Evolutionary conservation across 2,888 invertebrate species (phyloP), one percentile per base, ranked within the genome.

Genomic region (Thymelicus lineola): DNA sequence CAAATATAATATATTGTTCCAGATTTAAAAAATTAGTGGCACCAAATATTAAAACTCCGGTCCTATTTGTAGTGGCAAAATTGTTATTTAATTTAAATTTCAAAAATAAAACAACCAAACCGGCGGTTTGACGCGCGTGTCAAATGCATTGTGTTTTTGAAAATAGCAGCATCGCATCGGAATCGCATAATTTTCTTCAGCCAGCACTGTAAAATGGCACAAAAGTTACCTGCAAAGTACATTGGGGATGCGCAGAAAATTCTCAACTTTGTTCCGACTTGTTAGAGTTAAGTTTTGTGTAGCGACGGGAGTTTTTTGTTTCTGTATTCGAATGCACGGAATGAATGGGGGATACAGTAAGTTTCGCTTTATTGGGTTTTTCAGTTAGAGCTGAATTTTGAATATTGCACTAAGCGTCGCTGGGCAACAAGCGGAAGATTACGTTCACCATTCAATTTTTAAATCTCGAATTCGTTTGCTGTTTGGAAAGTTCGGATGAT

Each of bases 341-440:
- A 70, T 70, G 63, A 70, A 64, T 70, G 63, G 68, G 36, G 61
- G 68, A 68, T 68, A 68, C 62, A 62, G 55, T 68, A 68, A 64
- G 64, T 70, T 70, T 70, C 35, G 64, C 69, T 70, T 64, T 70
- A 70, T 70, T 70, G 69, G 70, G 64, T 60, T 65, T 64, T 70
- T 70, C 70, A 65, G 64, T 70, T 70, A 36, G 60, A 64, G 64
- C 70, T 65, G 70, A 65, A 70, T 65, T 70, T 70, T 70, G 70
- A 70, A 70, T 70, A 65, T 70, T 70, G 64, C 58, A 58, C 63
- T 69, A 69, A 63, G 69, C 69, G 61, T 62, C 7, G 58, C 63
- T 35, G 50, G 58, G 63, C 59, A 59, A 70, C 63, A 63, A 70
- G 58, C 63, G 69, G 58, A 69, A 69, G 70, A 70, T 70, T 64